These are phyloP conservation scores for Toxonevra muliebris DNA, from an alignment of 2,888 invertebrate genomes.

Conservation along the genomic window DNA sequence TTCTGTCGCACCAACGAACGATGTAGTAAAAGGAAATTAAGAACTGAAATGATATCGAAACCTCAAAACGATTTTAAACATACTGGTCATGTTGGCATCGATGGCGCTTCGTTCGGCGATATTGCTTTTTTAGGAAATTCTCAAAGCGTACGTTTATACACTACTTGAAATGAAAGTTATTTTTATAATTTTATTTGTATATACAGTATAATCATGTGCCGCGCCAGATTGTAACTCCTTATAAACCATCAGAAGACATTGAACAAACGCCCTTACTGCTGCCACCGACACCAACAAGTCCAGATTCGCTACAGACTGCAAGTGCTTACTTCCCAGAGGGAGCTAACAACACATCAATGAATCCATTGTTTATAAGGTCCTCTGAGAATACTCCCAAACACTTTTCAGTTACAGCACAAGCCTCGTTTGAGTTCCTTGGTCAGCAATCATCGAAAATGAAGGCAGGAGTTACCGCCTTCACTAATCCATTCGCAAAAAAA, in stretches of 20 bases:
- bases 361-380: constrained; percentile 64
- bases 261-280: constrained; percentile 75
- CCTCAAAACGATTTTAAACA: constrained; percentile 98
- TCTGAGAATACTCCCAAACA: constrained; percentile 63
- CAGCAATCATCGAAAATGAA: constrained; percentile 39
- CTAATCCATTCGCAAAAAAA: constrained; percentile 61
- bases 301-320: constrained; percentile 64
- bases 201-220: constrained; percentile 79
- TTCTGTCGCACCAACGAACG: constrained; percentile 70
- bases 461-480: constrained; percentile 45
- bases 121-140: constrained; percentile 71
- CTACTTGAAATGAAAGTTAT: not conserved
- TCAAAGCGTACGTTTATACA: constrained; percentile 57
- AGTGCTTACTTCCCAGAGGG: constrained; percentile 64
- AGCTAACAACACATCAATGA: constrained; percentile 57
- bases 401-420: constrained; percentile 42
- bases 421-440: constrained; percentile 60
- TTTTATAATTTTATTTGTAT: not conserved
- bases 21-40: constrained; percentile 73
- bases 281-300: constrained; percentile 66
- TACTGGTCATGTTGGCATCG: constrained; percentile 93
- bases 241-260: constrained; percentile 86
- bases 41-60: constrained; percentile 93
- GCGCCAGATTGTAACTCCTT: constrained; percentile 87
- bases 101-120: constrained; percentile 97